phyloP scores from a whole-genome alignment of 2,888 invertebrate genomes.

The Heliconius erato region DNA sequence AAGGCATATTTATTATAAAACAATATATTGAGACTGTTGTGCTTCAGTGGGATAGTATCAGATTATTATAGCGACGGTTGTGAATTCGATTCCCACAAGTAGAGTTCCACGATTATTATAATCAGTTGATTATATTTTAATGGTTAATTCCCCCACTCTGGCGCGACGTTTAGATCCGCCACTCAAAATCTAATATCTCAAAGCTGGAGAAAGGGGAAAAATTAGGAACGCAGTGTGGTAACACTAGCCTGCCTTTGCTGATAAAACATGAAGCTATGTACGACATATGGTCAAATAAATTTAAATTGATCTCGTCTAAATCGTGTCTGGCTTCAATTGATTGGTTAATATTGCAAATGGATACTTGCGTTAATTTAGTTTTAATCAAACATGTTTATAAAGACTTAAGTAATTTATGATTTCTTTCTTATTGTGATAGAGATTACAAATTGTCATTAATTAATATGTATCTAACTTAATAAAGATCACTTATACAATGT shows the following conservation, averaged over 20 bases:
- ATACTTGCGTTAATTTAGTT: constrained; percentile 27
- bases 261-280: not conserved
- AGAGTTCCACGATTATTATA: too few relatives aligned
- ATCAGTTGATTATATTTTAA: not conserved
- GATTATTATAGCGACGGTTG: not conserved
- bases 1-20: not conserved
- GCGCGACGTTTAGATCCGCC: not conserved
- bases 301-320: constrained; percentile 34
- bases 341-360: constrained; percentile 40
- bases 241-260: not conserved
- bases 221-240: not conserved
- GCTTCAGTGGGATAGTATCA: not conserved
- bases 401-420: constrained; percentile 36
- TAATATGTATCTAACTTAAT: constrained; percentile 3
- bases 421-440: constrained; percentile 5
- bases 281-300: constrained; percentile 40
- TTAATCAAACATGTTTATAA: constrained; percentile 34
- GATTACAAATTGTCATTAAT: constrained; percentile 18
- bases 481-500: not conserved
- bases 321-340: constrained; percentile 36
- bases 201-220: not conserved
- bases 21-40: not conserved
- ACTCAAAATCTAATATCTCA: not conserved
- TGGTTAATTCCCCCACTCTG: not conserved
- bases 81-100: not conserved